Evolutionary conservation across 2,113 vertebrate species (phyloP).

Genomic region (Ochotona princeps): DNA sequence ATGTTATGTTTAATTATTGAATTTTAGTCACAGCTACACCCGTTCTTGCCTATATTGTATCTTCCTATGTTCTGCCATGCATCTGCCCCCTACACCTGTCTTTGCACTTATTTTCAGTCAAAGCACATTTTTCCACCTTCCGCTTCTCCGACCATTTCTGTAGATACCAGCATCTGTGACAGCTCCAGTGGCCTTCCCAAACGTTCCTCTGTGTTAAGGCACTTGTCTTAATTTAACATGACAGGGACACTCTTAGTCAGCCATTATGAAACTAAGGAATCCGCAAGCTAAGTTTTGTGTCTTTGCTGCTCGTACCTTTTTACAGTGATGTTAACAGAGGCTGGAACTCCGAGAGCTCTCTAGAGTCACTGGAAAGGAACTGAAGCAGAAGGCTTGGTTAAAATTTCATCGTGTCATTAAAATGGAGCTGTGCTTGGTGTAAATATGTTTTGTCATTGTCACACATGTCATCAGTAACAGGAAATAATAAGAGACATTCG

Average conservation of each 20-base stretch:
- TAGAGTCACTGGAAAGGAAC: conserved; percentile 4
- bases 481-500: neutral
- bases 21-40: too few species aligned
- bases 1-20: too few species aligned
- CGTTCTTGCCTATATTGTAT: too few species aligned
- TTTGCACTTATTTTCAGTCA: neutral
- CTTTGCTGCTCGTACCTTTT: conserved; percentile 24
- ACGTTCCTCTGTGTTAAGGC: neutral
- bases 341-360: neutral
- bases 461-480: neutral
- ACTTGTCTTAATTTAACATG: neutral
- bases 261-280: neutral
- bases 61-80: neutral
- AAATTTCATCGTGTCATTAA: conserved; percentile 6
- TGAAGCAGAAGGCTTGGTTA: neutral
- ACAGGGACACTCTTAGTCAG: neutral
- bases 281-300: neutral
- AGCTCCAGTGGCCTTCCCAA: neutral
- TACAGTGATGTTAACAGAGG: neutral
- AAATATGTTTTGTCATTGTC: neutral
- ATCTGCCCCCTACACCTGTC: neutral
- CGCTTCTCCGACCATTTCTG: neutral
- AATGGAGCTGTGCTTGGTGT: neutral
- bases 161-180: neutral
- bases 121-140: neutral